These are phyloP conservation scores for Drosophila subpulchrella DNA, from an alignment of 1,140 invertebrate species.

Conservation along the genomic window DNA sequence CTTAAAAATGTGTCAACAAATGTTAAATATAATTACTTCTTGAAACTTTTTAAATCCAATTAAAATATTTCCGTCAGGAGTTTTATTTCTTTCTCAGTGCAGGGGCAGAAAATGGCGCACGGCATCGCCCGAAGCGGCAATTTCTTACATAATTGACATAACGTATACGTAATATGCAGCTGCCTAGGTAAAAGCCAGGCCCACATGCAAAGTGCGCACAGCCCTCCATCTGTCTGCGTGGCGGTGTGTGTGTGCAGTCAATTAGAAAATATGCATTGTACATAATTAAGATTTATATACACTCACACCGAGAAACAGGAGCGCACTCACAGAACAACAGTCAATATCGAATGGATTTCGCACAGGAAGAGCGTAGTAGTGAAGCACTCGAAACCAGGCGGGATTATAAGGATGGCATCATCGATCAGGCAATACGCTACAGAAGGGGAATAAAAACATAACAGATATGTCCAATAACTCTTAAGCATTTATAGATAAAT, in stretches of 20 bases:
- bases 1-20: no score
- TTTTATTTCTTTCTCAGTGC: not conserved
- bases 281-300: constrained; percentile 80
- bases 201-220: constrained; percentile 10
- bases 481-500: not conserved
- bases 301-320: constrained; percentile 27
- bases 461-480: not conserved
- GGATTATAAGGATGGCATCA: constrained; percentile 1
- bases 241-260: constrained; percentile 57
- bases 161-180: constrained; percentile 72
- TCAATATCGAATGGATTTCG: constrained; percentile 64
- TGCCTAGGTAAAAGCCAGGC: constrained; percentile 15
- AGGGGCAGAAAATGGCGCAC: constrained; percentile 28
- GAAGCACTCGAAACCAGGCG: constrained; percentile 18
- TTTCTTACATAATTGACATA: constrained; percentile 81
- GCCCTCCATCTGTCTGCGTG: constrained; percentile 6
- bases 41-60: not conserved
- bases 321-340: constrained; percentile 52
- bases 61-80: not conserved
- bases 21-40: no score
- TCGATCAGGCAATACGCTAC: constrained; percentile 28
- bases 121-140: constrained; percentile 40
- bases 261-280: constrained; percentile 81
- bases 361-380: constrained; percentile 30
- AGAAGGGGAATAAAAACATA: no score